Conservation (phyloP, 2,113 vertebrate species). For the Scomber colias region DNA sequence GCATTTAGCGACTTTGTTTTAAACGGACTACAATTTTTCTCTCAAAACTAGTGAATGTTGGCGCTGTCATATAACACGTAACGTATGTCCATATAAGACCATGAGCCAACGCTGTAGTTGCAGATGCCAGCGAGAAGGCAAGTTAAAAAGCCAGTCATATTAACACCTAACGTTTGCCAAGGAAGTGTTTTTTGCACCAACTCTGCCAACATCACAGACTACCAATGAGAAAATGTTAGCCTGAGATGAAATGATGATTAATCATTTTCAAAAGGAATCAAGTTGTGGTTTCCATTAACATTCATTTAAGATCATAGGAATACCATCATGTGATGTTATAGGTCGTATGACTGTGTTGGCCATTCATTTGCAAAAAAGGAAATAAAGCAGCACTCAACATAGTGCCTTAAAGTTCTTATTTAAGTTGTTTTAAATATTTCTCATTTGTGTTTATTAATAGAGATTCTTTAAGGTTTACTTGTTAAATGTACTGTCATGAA, state of each 20-base stretch:
- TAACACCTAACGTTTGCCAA: conserved; percentile 16
- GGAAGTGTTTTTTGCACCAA: background rate
- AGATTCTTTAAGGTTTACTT: background rate
- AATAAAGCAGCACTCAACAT: background rate
- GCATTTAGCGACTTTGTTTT: no score
- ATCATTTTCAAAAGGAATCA: conserved; percentile 1
- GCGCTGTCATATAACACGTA: background rate
- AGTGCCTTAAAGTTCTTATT: background rate
- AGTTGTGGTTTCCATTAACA: background rate
- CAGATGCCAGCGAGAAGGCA: background rate
- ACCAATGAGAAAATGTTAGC: conserved; percentile 20
- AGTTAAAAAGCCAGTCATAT: background rate
- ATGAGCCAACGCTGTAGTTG: background rate
- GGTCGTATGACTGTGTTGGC: background rate
- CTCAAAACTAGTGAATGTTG: background rate
- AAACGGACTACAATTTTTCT: background rate
- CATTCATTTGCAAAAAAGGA: no score
- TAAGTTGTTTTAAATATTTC: background rate
- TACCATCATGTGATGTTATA: no score
- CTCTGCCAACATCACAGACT: background rate
- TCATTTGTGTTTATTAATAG: background rate
- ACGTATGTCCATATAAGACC: background rate
- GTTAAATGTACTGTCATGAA: no score
- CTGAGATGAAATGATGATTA: background rate
- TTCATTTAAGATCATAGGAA: background rate